Evolutionary conservation across 2,113 vertebrate species (phyloP), one percentile per base, ranked within the genome.

Genomic region (Oceanodroma tethys): DNA sequence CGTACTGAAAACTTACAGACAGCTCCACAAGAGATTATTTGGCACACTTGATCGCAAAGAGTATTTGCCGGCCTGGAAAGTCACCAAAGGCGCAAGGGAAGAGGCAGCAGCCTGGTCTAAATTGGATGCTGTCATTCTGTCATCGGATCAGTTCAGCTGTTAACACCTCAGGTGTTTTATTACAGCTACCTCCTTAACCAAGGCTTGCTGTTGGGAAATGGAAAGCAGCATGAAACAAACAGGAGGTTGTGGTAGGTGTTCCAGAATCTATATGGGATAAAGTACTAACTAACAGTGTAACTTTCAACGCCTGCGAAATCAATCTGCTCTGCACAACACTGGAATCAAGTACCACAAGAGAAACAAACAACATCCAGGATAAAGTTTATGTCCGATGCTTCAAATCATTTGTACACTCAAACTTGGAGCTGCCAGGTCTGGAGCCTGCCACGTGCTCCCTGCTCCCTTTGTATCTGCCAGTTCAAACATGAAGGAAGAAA

Each of bases 391-490:
- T 73, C 66, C 7, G 13, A 83, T 38, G 58, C 81, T 89, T 83
- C 73, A 50, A 92, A 75, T 53, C 34, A 85, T 68, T 72, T 78
- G 70, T 29, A 82, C 42, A 9, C 55, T 84, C 71, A 9, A 70
- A 56, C 34, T 50, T 5, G 11, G 84, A 75, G 81, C 73, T 94
- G 88, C 73, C 88, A 94, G 86, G 60, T 89, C 84, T 11, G 13
- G 81, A 87, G 70, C 48, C 70, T 63, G 89, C 84, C 89, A 91
- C 30, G 2, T 80, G 91, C 91, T 91, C 96, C 76, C 70, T 42
- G 67, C 76, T 88, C 73, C 88, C 26, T 85, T 95, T 96, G 76
- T 90, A 42, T 94, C 66, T 93, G 89, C 93, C 91, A 88, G 72
- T 40, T 95, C 84, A 90, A 92, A 95, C 78, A 95, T 11, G 89